Conservation (phyloP, 1,140 invertebrate genomes). For the Penaeus chinensis region DNA sequence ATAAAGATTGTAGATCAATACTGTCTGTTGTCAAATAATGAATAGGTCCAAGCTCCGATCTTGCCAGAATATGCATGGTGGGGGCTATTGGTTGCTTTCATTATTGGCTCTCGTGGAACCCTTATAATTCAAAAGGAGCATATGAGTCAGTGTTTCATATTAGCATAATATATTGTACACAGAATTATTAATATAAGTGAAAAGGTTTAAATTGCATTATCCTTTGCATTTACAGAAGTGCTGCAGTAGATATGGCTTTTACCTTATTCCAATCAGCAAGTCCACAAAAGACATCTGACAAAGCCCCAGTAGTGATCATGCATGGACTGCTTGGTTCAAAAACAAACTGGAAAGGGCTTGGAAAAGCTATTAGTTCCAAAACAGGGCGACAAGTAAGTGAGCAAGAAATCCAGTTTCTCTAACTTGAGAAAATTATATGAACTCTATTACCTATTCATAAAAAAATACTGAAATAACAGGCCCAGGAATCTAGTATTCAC, state of each 20-base stretch:
- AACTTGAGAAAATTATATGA: too few relatives aligned
- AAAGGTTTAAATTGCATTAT: not conserved
- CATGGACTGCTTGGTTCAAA: constrained; percentile 90
- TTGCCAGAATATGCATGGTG: too few relatives aligned
- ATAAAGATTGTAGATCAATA: too few relatives aligned
- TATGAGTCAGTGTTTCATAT: too few relatives aligned
- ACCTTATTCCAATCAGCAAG: constrained; percentile 1
- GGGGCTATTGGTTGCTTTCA: too few relatives aligned
- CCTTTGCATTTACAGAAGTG: not conserved
- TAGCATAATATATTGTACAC: constrained; percentile 29
- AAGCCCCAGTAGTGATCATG: constrained; percentile 80
- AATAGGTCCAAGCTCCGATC: too few relatives aligned
- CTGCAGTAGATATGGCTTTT: constrained; percentile 24
- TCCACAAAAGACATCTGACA: not conserved
- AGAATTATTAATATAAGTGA: not conserved
- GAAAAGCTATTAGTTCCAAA: constrained; percentile 78
- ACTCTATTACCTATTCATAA: not conserved
- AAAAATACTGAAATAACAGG: not conserved
- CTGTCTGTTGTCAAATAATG: too few relatives aligned
- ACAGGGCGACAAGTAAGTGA: constrained; percentile 74
- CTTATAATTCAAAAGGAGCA: too few relatives aligned
- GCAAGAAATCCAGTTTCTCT: not conserved
- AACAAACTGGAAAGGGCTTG: constrained; percentile 84
- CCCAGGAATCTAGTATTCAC: not conserved
- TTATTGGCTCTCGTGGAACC: too few relatives aligned